Base-by-base conservation (phyloP, 2,113 vertebrate species). In the Neogale vison region DNA sequence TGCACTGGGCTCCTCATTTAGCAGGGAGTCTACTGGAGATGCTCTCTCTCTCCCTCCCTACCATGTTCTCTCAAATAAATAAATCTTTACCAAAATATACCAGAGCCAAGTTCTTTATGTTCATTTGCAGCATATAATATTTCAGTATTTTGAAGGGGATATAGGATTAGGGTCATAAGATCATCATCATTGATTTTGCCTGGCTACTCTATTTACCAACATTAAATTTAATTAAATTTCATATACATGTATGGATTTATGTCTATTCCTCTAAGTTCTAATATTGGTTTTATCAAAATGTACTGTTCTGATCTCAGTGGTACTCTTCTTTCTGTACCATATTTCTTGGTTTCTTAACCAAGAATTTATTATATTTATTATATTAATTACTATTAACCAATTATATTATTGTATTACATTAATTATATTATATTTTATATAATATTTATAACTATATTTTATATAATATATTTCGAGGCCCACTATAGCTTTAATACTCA, bases 181-280 rank as follows among this genome's bases (percentile, higher is more conserved):
- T 95, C 42, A 82, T 55, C 24, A 31, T 92, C 88, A 76, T 45
- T 84, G 59, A 83, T 94, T 97, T 39, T 96, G 12, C 34, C 34
- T 90, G 88, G 42, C 24, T 80, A 8, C 1, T n/a, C 24, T 90
- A 55, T 39, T 93, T 88, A 85, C 80, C 31, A 84, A 39, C 20
- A 52, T 42, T 77, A 92, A 89, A 83, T 34, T 42, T 97, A 52
- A 84, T 59, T 93, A 79, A 79, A 24, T 91, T 86, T 95, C 86
- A 5, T 77, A 20, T 80, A 67, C 26, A 69, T 36, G 23, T 80
- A 12, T 84, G 45, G 45, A 91, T 84, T 88, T 91, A 86, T 69
- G 45, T 18, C 76, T 85, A 26, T 95, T 95, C 29, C 52, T 89
- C 59, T 90, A 92, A 92, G 11, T 93, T 86, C 11, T 88, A 89